Percentiles rank a stretch among this genome's conserved stretches.
phyloP scores from a whole-genome alignment of 2,797 vertebrate species.

The Aulostomus chinensis region DNA sequence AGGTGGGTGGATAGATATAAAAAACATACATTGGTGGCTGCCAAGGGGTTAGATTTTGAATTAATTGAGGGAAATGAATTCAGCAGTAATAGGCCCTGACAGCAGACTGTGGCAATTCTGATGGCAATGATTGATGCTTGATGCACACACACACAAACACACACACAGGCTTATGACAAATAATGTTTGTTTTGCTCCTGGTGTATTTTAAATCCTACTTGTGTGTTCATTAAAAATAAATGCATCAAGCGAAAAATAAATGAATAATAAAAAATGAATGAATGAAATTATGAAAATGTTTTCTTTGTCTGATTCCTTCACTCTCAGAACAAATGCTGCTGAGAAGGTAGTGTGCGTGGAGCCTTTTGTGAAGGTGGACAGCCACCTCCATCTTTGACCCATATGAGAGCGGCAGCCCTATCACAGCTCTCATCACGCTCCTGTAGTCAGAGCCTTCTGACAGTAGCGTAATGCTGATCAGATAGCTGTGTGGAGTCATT shows the following conservation, averaged over 20 bases:
- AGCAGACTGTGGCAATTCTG: constrained; percentile 81
- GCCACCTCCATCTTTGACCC: constrained; percentile 53
- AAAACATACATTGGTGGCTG: constrained; percentile 76
- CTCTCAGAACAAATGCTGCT: background rate
- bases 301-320: background rate
- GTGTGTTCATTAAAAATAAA: constrained; percentile 70
- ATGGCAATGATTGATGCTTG: constrained; percentile 83
- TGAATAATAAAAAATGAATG: constrained; percentile 16
- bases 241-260: constrained; percentile 43
- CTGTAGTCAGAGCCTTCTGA: constrained; percentile 66
- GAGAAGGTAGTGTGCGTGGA: background rate
- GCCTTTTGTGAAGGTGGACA: constrained; percentile 33
- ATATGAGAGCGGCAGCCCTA: constrained; percentile 57
- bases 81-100: constrained; percentile 83
- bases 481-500: constrained; percentile 79
- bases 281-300: constrained; percentile 6
- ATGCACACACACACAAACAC: constrained; percentile 65
- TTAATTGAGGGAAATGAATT: constrained; percentile 87
- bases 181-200: constrained; percentile 67
- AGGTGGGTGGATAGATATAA: constrained; percentile 80
- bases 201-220: constrained; percentile 64
- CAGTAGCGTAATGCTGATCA: constrained; percentile 79
- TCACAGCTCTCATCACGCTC: constrained; percentile 68
- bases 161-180: constrained; percentile 74
- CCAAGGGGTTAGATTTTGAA: constrained; percentile 81